Evolutionary conservation across 1,140 invertebrate genomes (phyloP).

Genomic region (Lethrus apterus): DNA sequence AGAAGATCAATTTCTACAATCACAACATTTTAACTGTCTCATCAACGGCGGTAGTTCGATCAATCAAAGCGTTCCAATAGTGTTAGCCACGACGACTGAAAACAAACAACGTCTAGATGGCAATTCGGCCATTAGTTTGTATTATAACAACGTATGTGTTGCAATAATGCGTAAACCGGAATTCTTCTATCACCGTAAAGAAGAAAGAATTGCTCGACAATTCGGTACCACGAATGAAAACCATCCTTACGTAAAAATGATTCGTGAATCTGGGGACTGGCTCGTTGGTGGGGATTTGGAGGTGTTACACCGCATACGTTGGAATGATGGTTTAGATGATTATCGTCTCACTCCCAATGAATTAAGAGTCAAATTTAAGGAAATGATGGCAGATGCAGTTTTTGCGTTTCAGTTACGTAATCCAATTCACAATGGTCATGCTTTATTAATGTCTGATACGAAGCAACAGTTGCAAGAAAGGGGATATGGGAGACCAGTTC

Average conservation of each 20-base stretch:
- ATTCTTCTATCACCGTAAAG: conserved; percentile 92
- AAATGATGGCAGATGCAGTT: conserved; percentile 87
- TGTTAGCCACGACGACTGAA: conserved; percentile 68
- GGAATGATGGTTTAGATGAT: conserved; percentile 93
- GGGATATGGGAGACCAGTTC: conserved; percentile 89
- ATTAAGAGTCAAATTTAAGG: conserved; percentile 70
- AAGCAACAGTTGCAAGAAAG: conserved; percentile 71
- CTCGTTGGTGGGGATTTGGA: conserved; percentile 89
- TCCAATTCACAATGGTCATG: conserved; percentile 99
- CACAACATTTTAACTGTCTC: conserved; percentile 88
- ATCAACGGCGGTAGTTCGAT: conserved; percentile 52
- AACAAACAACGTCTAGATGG: conserved; percentile 72
- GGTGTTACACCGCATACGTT: conserved; percentile 82
- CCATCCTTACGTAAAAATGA: conserved; percentile 93
- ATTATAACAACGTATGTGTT: conserved; percentile 61
- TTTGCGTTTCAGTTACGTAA: conserved; percentile 99
- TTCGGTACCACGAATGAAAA: conserved; percentile 85
- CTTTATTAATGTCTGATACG: conserved; percentile 95
- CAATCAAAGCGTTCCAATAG: conserved; percentile 95
- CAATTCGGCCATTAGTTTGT: conserved; percentile 56
- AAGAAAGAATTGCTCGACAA: conserved; percentile 85
- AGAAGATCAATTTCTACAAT: conserved; percentile 75
- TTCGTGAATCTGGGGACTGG: conserved; percentile 92
- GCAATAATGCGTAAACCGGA: conserved; percentile 87
- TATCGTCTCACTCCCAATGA: conserved; percentile 96